Percentiles rank a stretch among this genome's conserved stretches.
Conservation (phyloP, 2,888 invertebrate genomes). For the Lepidochrysops patricia region DNA sequence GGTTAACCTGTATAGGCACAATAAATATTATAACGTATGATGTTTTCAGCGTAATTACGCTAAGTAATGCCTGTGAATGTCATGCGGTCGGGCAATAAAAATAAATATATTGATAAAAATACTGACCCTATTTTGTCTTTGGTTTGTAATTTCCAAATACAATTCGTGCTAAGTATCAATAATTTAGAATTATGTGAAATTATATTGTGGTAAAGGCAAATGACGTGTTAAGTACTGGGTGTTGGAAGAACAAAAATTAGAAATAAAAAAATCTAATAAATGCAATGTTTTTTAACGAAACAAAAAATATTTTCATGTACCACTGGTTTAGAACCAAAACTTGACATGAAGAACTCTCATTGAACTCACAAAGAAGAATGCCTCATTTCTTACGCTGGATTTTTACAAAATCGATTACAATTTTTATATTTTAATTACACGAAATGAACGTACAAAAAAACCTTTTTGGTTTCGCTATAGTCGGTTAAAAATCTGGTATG, state of each 20-base stretch:
- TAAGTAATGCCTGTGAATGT: conserved; percentile 3
- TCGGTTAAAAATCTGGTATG: no score
- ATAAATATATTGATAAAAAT: conserved; percentile 8
- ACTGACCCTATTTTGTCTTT: conserved; percentile 9
- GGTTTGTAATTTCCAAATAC: conserved; percentile 3
- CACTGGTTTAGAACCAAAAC: no score
- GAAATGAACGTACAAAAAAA: no score
- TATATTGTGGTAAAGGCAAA: neutral
- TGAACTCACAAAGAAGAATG: no score
- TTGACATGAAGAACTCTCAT: no score
- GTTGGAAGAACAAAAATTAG: no score
- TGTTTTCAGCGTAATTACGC: neutral
- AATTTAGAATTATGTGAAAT: neutral
- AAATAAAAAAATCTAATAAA: no score
- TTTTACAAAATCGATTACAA: no score
- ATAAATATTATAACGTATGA: neutral
- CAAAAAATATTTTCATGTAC: neutral
- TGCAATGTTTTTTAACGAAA: no score
- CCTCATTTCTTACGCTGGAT: no score
- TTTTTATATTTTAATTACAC: no score
- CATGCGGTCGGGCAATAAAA: conserved; percentile 3
- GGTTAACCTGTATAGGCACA: neutral
- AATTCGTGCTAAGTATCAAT: conserved; percentile 6
- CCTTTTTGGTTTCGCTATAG: neutral
- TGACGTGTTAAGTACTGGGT: neutral